These are phyloP conservation scores for Meiosimyza decipiens DNA, from an alignment of 2,888 invertebrate genomes.

Conservation along the genomic window DNA sequence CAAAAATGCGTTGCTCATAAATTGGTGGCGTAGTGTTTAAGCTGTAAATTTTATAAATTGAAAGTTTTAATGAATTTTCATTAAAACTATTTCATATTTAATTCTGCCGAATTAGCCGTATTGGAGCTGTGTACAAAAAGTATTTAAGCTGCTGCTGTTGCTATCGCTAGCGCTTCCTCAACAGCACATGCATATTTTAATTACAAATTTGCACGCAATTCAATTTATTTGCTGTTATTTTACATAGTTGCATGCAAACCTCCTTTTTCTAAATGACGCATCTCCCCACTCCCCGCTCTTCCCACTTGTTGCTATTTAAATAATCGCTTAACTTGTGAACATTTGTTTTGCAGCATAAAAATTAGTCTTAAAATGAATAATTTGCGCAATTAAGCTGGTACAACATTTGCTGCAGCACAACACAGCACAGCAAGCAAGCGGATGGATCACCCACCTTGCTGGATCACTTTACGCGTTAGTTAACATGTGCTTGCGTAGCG, in stretches of 20 bases:
- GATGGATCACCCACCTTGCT: constrained; percentile 29
- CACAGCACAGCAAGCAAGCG: background rate
- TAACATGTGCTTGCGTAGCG: constrained; percentile 4
- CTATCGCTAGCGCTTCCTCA: no score
- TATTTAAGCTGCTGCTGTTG: no score
- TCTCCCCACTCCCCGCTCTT: background rate
- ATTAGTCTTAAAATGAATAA: constrained; percentile 29
- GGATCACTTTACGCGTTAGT: constrained; percentile 20
- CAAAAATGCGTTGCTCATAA: no score
- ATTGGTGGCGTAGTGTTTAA: no score
- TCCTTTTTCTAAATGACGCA: no score
- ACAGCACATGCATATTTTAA: background rate
- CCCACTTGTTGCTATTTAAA: background rate
- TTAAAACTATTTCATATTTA: no score
- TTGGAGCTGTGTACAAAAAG: no score
- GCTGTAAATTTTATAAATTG: no score
- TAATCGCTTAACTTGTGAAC: constrained; percentile 18
- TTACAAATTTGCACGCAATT: constrained; percentile 19
- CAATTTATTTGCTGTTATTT: background rate
- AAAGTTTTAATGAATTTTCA: no score
- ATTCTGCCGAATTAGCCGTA: no score
- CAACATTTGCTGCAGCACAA: background rate
- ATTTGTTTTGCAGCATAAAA: constrained; percentile 16
- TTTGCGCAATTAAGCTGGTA: constrained; percentile 20
- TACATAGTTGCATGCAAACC: no score